Base-by-base conservation (phyloP, 92 coral and sea anemone species). In the Bergia sp. region DNA sequence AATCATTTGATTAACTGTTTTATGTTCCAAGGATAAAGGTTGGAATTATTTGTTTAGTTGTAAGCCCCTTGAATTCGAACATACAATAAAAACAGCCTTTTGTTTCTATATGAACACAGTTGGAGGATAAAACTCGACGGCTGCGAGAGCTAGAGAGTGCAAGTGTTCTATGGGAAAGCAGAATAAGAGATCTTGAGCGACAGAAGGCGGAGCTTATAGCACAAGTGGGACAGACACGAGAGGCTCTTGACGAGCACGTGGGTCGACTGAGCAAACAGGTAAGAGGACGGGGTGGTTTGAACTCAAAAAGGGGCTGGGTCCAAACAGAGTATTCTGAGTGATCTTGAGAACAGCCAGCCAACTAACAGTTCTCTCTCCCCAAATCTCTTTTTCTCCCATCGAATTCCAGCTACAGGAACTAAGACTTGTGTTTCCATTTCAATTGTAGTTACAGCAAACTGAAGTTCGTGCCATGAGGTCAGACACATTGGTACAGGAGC, bases 201-300 rank as follows among this genome's bases (percentile, higher is more conserved):
- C 97, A 96, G 82, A 93, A 94, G 85, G 94, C 81, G 73, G 98
- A 96, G 71, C 87, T 97, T 91, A 92, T 82, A 79, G 85, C 91
- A 50, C 88, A 95, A 77, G 95, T 97, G 37, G 90, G 91, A 81
- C 92, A 97, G 85, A 94, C 98, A 5, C 94, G 98, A 39, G 96
- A 96, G 10, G 93, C 96, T 3, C 80, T 97, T 21, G 98, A 95
- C 81, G 98, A 97, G 73, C 99, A 95, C 76, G 99, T 97, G 69
- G 94, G 95, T 45, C 89, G 98, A 71, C 97, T 97, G 11, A 95
- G 95, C 82, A 94, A 93, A 94, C 96, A 97, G 99, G 99, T 97
- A 65, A 81, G 65, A 44, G 12, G 81, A 10, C 11, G 3, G 13
- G 15, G 6, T 45, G 39, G 40, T 20, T 21, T 18, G 36, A 38